Evolutionary conservation across 2,797 vertebrate genomes (phyloP), one percentile per base, ranked within the genome.

Genomic region (Scolopax rusticola): DNA sequence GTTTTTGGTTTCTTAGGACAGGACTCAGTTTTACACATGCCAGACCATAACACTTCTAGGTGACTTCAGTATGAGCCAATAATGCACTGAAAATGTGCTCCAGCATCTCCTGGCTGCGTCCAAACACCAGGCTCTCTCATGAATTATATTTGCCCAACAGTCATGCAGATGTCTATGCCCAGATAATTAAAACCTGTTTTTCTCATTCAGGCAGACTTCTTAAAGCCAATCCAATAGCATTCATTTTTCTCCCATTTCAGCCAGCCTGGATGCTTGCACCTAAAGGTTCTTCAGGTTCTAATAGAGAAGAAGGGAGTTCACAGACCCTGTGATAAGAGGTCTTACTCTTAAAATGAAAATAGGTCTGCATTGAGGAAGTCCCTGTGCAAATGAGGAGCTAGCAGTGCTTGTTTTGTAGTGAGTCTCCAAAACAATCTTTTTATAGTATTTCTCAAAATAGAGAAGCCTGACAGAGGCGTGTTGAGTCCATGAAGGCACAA

Each of bases 321-420:
- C n/a, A 48, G 48, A 16, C 25, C 15, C 14, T 33, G 32, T 41
- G 63, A 14, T 50, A 83, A 64, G 45, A 76, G 47, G 13, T 32
- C 47, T 89, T 32, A 71, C 20, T 68, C 60, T 74, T 70, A 25
- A 68, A 67, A 63, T 30, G 14, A 85, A 94, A 92, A 88, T 40
- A 91, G 73, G 45, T 64, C 61, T 27, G 19, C 38, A 50, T 2
- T 87, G 91, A 95, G 87, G 94, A 94, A 93, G 92, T 88, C n/a
- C 41, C n/a, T 40, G 57, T 2, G 32, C 81, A 89, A 91, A 91
- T 33, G 64, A 85, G 78, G 40, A 92, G 53, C 50, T 78, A 75
- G 59, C 7, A 64, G 78, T 5, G 45, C 48, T 69, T 96, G 82
- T 86, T 95, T 80, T 75, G 36, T 24, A 85, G 53, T 57, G 6